A percentile compares a stretch with the other conserved stretches of the same genome.
phyloP scores from a whole-genome alignment of 2,797 vertebrate species.

The Takifugu ocellatus region DNA sequence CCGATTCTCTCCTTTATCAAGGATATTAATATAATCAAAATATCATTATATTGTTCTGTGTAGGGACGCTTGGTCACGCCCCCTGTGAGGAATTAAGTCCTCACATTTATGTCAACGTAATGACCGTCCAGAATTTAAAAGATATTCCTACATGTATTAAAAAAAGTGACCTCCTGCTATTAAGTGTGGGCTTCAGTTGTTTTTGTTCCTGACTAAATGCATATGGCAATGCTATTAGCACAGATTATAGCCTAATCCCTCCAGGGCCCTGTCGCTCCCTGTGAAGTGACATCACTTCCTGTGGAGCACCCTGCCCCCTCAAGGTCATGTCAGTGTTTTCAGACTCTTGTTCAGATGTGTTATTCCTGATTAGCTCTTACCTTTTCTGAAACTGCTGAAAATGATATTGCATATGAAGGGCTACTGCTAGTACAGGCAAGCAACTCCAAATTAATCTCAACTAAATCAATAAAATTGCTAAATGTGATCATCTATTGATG shows the following conservation, averaged over 20 bases:
- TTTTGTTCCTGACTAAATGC: constrained; percentile 50
- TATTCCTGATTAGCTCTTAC: not conserved
- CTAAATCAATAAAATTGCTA: no score
- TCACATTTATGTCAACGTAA: no score
- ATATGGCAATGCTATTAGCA: constrained; percentile 55
- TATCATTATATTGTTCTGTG: no score
- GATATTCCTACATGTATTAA: no score
- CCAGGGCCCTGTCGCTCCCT: constrained; percentile 34
- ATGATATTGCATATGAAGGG: no score
- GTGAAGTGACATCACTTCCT: constrained; percentile 60
- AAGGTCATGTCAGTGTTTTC: constrained; percentile 44
- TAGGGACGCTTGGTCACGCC: not conserved
- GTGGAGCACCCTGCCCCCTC: constrained; percentile 26
- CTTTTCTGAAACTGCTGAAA: no score
- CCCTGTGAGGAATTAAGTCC: not conserved
- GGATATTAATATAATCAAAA: no score
- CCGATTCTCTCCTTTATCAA: no score
- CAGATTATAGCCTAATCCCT: constrained; percentile 67
- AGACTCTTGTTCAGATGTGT: constrained; percentile 1
- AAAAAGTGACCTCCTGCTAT: constrained; percentile 25
- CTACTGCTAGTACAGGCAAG: no score
- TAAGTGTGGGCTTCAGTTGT: constrained; percentile 33
- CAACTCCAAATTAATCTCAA: no score
- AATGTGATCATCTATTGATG: no score
- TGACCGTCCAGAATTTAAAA: no score